Base-by-base conservation (phyloP, 2,888 invertebrate species). In the Heteropelma amictum region DNA sequence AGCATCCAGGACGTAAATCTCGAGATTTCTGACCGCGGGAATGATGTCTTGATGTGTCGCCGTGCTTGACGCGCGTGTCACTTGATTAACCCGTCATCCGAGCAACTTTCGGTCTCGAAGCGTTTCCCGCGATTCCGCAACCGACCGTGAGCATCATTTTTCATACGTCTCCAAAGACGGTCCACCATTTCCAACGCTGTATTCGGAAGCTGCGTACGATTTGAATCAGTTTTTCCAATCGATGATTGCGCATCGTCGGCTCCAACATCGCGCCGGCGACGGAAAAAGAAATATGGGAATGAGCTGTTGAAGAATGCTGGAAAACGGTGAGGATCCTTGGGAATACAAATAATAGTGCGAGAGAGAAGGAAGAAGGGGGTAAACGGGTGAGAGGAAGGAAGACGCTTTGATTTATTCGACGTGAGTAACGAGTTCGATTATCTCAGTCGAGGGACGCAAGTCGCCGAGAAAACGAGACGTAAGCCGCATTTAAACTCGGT, bases 11-110 rank as follows among this genome's bases (percentile, higher is more conserved):
- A 56, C 74, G 67, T 77, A 75, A 75, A 74, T 72, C 72, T 72
- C 56, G 60, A 72, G 78, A 78, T 81, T 83, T 81, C 76, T 72
- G 81, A 72, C 72, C 72, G 69, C 73, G 63, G 38, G 78, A 80
- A 77, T 84, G 84, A 85, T 83, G 85, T 85, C 85, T 85, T 85
- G 84, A 84, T 85, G 83, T 80, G 81, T 81, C 81, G 78, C 76
- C 65, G 72, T 67, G 42, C 72, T 51, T 74, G 78, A 78, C 72
- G 67, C 76, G 71, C 58, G 67, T 30, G 72, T 60, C 53, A 76
- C 53, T 63, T 79, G 79, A 82, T 82, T 82, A 81, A 80, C 79
- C 76, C 79, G 80, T 82, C 76, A 60, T 58, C 63, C 72, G 64
- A 74, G 67, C 76, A 63, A 40, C 61, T 56, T 63, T 73, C 64